These are phyloP conservation scores for Phyllotreta cruciferae DNA, from an alignment of 2,888 invertebrate genomes.

Conservation along the genomic window DNA sequence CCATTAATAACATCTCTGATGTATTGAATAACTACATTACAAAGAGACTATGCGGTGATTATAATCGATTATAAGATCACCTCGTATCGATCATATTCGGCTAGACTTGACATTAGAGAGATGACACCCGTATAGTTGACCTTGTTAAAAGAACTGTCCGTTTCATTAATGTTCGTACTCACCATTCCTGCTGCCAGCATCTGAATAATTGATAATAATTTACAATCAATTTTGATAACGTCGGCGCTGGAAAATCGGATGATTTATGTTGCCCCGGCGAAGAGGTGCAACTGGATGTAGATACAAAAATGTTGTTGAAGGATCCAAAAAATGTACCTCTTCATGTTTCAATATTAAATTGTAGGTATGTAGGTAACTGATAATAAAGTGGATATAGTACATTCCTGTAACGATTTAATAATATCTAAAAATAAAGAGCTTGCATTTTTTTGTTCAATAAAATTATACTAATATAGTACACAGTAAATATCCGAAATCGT, in stretches of 20 bases:
- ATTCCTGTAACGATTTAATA: background rate
- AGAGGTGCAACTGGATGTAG: background rate
- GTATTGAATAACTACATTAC: background rate
- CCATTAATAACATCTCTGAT: background rate
- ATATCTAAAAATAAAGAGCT: background rate
- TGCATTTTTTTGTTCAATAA: slow-evolving; percentile 6
- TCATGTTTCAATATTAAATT: too few species aligned
- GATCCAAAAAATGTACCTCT: too few species aligned
- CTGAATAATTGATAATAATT: slow-evolving; percentile 8
- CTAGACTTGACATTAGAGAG: background rate
- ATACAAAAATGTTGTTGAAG: background rate
- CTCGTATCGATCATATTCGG: slow-evolving; percentile 1
- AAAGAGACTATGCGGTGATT: too few species aligned
- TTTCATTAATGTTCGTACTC: slow-evolving; percentile 1
- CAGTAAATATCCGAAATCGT: too few species aligned
- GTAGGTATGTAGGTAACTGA: too few species aligned
- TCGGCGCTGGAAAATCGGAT: background rate
- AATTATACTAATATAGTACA: background rate
- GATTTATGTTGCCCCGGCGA: background rate
- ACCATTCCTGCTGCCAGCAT: background rate
- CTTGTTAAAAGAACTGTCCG: slow-evolving; percentile 1
- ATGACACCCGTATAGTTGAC: slow-evolving; percentile 5
- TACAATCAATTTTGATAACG: background rate
- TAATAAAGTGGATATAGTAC: background rate
- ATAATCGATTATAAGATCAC: background rate